Conservation (phyloP, 2,888 invertebrate species). For the Steinernema scapterisci region DNA sequence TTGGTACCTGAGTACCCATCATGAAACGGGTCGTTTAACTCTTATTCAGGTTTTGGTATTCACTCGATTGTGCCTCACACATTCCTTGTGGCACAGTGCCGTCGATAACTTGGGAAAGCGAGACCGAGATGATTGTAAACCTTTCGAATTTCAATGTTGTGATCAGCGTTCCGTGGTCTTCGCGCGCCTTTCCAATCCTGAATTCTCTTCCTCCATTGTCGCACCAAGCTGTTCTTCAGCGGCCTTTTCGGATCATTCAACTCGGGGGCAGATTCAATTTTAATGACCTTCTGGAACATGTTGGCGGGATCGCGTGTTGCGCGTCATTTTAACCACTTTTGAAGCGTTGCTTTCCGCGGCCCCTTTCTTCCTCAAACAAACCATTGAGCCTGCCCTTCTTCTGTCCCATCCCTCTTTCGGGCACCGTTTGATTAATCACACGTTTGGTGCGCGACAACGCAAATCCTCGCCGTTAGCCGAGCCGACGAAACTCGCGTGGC, state of each 20-base stretch:
- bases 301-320: constrained; percentile 1
- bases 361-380: constrained; percentile 6
- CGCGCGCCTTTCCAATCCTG: not conserved
- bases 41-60: too few species aligned
- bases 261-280: not conserved
- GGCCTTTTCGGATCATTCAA: not conserved
- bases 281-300: not conserved
- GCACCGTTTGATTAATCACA: constrained; percentile 28
- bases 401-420: not conserved
- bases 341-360: not conserved
- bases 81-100: too few species aligned
- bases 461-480: not conserved
- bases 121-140: too few species aligned
- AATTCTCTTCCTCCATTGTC: not conserved
- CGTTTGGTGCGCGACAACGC: constrained; percentile 25
- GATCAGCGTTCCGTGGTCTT: too few species aligned
- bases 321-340: not conserved
- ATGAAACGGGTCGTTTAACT: too few species aligned
- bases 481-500: too few species aligned
- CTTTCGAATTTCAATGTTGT: too few species aligned
- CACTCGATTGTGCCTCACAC: too few species aligned
- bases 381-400: constrained; percentile 1
- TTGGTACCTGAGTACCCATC: too few species aligned
- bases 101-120: too few species aligned
- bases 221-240: too few species aligned